Conservation (phyloP, 2,888 invertebrate genomes). For the Cosmia pyralina region DNA sequence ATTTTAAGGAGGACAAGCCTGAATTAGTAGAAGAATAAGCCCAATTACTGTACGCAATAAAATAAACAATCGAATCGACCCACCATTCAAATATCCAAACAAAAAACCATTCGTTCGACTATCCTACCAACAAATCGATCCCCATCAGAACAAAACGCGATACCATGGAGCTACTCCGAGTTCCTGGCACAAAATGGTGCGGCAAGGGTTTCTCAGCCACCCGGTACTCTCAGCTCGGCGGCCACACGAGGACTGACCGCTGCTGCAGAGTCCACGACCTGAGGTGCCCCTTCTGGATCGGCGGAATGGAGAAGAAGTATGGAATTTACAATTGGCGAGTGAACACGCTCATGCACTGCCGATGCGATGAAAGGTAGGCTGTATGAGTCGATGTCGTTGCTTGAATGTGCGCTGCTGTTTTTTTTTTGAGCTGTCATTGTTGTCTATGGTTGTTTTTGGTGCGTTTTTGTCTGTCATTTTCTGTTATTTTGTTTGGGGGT, state of each 20-base stretch:
- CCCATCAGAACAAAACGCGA: conserved; percentile 84
- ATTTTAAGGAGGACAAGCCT: too few species aligned
- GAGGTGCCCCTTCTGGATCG: conserved; percentile 95
- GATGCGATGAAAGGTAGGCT: conserved; percentile 96
- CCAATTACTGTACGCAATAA: background rate
- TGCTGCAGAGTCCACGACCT: conserved; percentile 97
- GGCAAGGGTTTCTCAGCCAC: conserved; percentile 96
- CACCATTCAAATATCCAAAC: background rate
- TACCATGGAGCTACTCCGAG: conserved; percentile 92
- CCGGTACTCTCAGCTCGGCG: conserved; percentile 95
- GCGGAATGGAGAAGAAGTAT: conserved; percentile 95
- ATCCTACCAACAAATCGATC: conserved; percentile 36
- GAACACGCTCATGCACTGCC: conserved; percentile 97
- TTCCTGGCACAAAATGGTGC: conserved; percentile 98
- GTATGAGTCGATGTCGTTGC: conserved; percentile 65
- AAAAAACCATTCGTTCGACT: conserved; percentile 16
- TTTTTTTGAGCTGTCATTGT: conserved; percentile 31
- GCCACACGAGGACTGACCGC: conserved; percentile 95
- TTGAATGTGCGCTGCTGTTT: conserved; percentile 30
- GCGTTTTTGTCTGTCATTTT: conserved; percentile 15
- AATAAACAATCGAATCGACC: conserved; percentile 1
- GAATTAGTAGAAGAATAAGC: background rate
- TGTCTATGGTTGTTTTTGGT: conserved; percentile 11
- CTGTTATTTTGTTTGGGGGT: conserved; percentile 11
- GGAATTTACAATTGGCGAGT: conserved; percentile 97